These are phyloP conservation scores for Rhincodon typus DNA, from an alignment of 2,797 vertebrate species.

Conservation along the genomic window DNA sequence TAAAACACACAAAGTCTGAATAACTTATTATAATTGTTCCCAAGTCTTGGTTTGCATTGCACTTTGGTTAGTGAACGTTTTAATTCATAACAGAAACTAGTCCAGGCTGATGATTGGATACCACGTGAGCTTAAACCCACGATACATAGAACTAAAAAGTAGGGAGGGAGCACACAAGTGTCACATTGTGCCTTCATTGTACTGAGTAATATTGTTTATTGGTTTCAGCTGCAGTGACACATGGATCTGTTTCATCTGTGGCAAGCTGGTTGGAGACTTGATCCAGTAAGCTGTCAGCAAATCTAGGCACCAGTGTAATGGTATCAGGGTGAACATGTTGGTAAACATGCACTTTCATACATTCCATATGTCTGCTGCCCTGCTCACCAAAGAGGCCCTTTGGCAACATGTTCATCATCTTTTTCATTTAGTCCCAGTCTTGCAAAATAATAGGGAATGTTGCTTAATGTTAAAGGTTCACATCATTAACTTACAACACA, in stretches of 20 bases:
- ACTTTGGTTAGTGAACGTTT: background rate
- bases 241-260: slow-evolving; percentile 21
- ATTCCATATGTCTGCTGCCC: background rate
- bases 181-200: background rate
- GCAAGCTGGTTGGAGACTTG: slow-evolving; percentile 21
- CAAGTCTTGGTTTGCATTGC: background rate
- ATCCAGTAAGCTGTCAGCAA: slow-evolving; percentile 6
- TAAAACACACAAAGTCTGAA: background rate
- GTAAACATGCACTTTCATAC: background rate
- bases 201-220: slow-evolving; percentile 9
- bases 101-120: background rate
- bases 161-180: background rate
- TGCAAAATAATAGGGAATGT: background rate
- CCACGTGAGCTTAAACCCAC: background rate
- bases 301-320: background rate
- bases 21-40: slow-evolving; percentile 1
- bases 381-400: background rate
- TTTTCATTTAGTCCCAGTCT: background rate
- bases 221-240: background rate
- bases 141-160: background rate
- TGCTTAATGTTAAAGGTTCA: background rate
- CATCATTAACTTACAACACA: background rate
- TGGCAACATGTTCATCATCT: background rate
- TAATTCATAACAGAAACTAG: slow-evolving; percentile 4
- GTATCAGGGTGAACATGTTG: slow-evolving; percentile 26